Evolutionary conservation across 2,797 vertebrate genomes (phyloP), one percentile per base, ranked within the genome.

Genomic region (Microchirus variegatus): DNA sequence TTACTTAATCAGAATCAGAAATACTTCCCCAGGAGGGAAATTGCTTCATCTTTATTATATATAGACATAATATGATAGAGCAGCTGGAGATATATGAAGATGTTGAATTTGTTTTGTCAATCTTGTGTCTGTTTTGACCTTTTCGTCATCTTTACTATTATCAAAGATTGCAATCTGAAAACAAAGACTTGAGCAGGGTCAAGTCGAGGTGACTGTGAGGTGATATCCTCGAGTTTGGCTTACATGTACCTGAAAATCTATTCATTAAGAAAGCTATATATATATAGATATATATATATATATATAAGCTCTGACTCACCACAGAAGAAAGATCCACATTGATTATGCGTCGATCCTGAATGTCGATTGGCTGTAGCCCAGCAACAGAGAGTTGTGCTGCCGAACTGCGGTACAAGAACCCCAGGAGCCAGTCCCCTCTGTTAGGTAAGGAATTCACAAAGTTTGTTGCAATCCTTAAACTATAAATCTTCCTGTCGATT

Each of bases 341-440:
- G 72, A 95, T 90, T 90, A 99, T 90, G 55, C 94, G 94, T 43
- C 90, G 92, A 83, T 96, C 91, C 38, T 93, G 91, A 59, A 97
- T 79, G 73, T 74, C 82, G 0, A 99, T 93, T 9, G 97, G 96
- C 84, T 96, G 96, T 26, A 99, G 92, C 31, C 98, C 98, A 1
- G 98, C 97, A 0, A 99, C 97, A 0, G 53, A 95, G 52, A 97
- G 70, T 76, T 96, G 94, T 73, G 88, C 95, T 0, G 96, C 94
- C 5, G 96, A 97, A 10, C 96, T 94, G 72, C 98, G 93, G 85
- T 99, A 99, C 18, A 99, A 91, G 59, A 94, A 99, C 13, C 96
- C 83, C 82, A 99, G 93, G 53, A 99, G 94, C 96, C 97, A 98
- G 87, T 99, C 98, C 1, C 95, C 95, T 82, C 98, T 99, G 84